Base-by-base conservation (phyloP, 2,888 invertebrate genomes). In the Nyleta sp. region DNA sequence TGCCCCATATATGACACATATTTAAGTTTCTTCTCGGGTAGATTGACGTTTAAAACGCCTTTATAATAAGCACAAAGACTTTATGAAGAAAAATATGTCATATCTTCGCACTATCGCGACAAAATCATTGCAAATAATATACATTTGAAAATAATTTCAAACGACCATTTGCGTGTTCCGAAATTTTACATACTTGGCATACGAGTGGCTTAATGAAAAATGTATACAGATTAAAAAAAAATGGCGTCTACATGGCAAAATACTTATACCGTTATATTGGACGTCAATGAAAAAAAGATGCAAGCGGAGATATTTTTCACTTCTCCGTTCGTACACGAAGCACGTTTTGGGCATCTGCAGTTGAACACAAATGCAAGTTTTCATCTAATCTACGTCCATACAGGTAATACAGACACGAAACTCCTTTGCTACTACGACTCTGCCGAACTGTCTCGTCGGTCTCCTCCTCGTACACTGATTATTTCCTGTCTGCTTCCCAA, bases 261-360 rank as follows among this genome's bases (percentile, higher is more conserved):
- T 38, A 22, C 38, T 48, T 48, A 62, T 28, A 24, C 50, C 11
- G 40, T 70, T 10, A 31, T 20, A 62, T 44, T 22, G 18, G 48
- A 62, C 13, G n/a, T 10, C 24, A 62, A 55, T 72, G 62, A 24
- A 55, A 72, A 60, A 72, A 62, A 28, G 55, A 48, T 60, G 46
- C 46, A 31, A 42, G 42, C 20, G 31, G 20, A 24, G 31, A 22
- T 81, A 84, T 84, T 85, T 84, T 84, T 84, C 84, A 81, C 83
- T 78, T 74, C 28, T 57, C 28, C 67, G 50, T 80, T 81, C 57
- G 81, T 83, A 86, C 76, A 67, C 84, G 68, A 65, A 52, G 78
- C 86, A 86, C 86, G 85, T 84, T 81, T 80, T 60, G 67, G 70
- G 81, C 78, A 83, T 84, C 82, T 80, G 62, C 74, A 82, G 81